Evolutionary conservation across 35 echinoderm and acorn worm species (phyloP).

Genomic region (Strongylocentrotus purpuratus): DNA sequence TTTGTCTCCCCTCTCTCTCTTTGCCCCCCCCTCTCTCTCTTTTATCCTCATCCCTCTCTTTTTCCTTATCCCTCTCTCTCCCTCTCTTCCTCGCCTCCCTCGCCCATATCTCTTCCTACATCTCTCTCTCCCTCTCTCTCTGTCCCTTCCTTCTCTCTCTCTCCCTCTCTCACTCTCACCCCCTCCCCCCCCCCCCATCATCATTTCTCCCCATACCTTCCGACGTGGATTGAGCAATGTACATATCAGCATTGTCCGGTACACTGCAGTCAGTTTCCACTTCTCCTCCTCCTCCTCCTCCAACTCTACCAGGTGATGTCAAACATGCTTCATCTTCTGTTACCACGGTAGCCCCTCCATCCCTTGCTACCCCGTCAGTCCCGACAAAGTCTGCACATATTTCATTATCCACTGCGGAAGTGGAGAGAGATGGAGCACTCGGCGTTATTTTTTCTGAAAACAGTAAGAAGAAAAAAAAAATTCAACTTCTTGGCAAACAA

Average conservation of each 20-base stretch:
- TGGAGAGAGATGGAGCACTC: background rate
- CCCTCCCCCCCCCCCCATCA: background rate
- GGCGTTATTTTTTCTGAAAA: background rate
- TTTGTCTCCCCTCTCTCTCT: too few relatives aligned
- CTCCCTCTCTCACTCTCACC: too few relatives aligned
- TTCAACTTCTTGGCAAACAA: too few relatives aligned
- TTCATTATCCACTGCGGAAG: background rate
- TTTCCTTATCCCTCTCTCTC: background rate
- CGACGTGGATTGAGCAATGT: background rate
- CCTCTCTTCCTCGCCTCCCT: background rate
- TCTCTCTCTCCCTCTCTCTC: background rate
- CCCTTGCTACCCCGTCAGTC: background rate
- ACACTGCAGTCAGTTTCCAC: background rate
- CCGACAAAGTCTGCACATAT: background rate
- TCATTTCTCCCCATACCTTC: background rate
- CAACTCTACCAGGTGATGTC: too few relatives aligned
- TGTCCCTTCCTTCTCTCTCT: too few relatives aligned
- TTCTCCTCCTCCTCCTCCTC: background rate
- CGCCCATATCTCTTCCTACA: background rate
- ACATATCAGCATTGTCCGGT: background rate
- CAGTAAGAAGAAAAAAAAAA: background rate
- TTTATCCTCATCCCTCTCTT: too few relatives aligned
- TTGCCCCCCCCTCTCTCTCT: too few relatives aligned
- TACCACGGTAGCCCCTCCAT: background rate
- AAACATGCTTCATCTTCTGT: too few relatives aligned